These are phyloP conservation scores for Rana temporaria DNA, from an alignment of 2,113 vertebrate species.

Conservation along the genomic window DNA sequence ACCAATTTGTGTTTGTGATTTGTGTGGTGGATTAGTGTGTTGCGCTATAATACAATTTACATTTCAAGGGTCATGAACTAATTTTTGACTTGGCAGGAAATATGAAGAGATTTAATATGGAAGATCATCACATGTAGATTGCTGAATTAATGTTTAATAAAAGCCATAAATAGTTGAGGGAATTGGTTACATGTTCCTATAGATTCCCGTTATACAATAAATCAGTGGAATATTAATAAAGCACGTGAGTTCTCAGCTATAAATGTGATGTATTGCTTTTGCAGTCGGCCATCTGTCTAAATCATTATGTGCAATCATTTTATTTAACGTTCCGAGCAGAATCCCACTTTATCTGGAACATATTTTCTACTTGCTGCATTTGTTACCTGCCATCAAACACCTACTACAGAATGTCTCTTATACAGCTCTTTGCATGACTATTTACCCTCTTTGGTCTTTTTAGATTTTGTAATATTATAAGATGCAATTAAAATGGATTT, in stretches of 20 bases:
- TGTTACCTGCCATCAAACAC: constrained; percentile 10
- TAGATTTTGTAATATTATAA: too few relatives aligned
- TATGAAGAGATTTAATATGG: not conserved
- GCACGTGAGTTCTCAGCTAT: constrained; percentile 54
- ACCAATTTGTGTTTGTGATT: not conserved
- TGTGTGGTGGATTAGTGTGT: not conserved
- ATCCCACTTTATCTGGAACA: constrained; percentile 21
- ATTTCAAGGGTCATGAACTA: not conserved
- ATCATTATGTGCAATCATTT: constrained; percentile 57
- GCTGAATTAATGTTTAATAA: constrained; percentile 6
- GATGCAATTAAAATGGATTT: too few relatives aligned
- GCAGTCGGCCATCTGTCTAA: constrained; percentile 65
- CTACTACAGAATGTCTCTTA: too few relatives aligned
- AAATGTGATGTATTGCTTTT: constrained; percentile 62
- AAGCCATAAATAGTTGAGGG: not conserved
- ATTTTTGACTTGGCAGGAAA: not conserved
- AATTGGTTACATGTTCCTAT: constrained; percentile 36
- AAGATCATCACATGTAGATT: not conserved
- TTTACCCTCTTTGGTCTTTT: too few relatives aligned
- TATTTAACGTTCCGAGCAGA: constrained; percentile 64
- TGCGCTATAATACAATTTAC: not conserved
- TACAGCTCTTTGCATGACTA: too few relatives aligned
- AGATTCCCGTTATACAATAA: constrained; percentile 56
- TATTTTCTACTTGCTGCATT: not conserved
- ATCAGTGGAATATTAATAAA: constrained; percentile 65